Evolutionary conservation across 2,113 vertebrate species (phyloP).

Genomic region (Onychostruthus taczanowskii): DNA sequence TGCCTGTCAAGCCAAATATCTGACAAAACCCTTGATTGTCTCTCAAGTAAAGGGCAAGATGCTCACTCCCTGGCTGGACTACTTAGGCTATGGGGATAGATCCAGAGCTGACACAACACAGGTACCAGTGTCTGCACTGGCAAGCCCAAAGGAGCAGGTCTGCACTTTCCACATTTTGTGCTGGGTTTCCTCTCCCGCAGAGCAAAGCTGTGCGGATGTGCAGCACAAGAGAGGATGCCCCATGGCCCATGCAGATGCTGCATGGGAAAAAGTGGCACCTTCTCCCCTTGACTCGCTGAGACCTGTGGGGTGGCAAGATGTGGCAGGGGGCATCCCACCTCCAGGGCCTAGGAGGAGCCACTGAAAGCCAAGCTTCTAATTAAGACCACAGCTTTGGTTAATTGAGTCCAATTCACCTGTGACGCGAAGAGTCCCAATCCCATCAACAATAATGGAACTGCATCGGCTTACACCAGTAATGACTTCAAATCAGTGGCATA

Average conservation of each 20-base stretch:
- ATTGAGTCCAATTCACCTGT: constrained; percentile 64
- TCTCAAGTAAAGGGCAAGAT: background rate
- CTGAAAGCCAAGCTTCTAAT: constrained; percentile 38
- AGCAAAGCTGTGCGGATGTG: background rate
- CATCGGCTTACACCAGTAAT: constrained; percentile 63
- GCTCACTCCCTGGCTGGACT: too few relatives aligned
- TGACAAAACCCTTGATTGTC: background rate
- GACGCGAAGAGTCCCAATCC: constrained; percentile 58
- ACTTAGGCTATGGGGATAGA: background rate
- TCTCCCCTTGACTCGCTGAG: background rate
- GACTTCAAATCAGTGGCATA: constrained; percentile 41
- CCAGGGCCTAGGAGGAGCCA: background rate
- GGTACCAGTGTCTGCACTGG: fast-evolving
- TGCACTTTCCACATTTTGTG: fast-evolving
- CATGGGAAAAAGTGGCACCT: background rate
- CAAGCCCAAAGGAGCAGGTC: background rate
- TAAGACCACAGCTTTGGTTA: constrained; percentile 29
- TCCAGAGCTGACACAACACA: fast-evolving
- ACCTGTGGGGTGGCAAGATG: fast-evolving
- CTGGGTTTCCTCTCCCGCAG: background rate
- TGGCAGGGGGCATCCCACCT: background rate
- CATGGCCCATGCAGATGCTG: fast-evolving
- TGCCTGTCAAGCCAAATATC: background rate
- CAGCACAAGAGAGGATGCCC: background rate
- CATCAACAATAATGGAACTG: constrained; percentile 66